Percentiles rank a stretch among this genome's conserved stretches.
Conservation (phyloP, 2,797 vertebrate genomes). For the Manis crassicaudata region DNA sequence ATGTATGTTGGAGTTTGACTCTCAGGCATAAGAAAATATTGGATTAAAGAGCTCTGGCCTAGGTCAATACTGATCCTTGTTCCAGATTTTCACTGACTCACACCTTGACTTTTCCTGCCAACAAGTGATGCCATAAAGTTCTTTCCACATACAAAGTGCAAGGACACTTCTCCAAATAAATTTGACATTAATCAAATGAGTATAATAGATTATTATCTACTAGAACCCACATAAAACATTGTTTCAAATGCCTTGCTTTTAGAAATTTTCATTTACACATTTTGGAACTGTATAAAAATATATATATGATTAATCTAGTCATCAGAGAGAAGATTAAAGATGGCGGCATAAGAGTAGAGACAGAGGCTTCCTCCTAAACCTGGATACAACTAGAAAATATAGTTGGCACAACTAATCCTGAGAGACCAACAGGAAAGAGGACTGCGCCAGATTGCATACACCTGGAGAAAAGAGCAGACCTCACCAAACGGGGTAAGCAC, state of each 20-base stretch:
- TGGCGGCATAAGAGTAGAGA: too few relatives aligned
- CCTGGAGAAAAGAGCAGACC: too few relatives aligned
- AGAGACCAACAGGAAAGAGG: too few relatives aligned
- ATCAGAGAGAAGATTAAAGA: too few relatives aligned
- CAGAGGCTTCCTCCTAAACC: too few relatives aligned
- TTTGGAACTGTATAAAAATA: background rate
- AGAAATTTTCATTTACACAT: background rate
- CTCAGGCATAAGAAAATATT: background rate
- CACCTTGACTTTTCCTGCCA: background rate
- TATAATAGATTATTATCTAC: background rate
- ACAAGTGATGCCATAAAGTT: background rate
- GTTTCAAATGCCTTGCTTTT: background rate
- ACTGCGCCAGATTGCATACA: too few relatives aligned
- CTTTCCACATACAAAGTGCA: background rate
- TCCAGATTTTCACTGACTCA: background rate
- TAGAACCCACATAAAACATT: background rate
- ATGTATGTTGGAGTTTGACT: background rate
- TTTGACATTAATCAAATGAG: background rate
- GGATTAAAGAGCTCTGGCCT: background rate
- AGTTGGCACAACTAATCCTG: too few relatives aligned
- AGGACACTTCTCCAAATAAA: background rate
- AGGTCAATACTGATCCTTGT: background rate
- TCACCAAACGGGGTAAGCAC: too few relatives aligned
- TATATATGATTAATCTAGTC: background rate
- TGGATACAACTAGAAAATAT: too few relatives aligned